Evolutionary conservation across 2,797 vertebrate species (phyloP).

Genomic region (Lindbergichthys nudifrons): DNA sequence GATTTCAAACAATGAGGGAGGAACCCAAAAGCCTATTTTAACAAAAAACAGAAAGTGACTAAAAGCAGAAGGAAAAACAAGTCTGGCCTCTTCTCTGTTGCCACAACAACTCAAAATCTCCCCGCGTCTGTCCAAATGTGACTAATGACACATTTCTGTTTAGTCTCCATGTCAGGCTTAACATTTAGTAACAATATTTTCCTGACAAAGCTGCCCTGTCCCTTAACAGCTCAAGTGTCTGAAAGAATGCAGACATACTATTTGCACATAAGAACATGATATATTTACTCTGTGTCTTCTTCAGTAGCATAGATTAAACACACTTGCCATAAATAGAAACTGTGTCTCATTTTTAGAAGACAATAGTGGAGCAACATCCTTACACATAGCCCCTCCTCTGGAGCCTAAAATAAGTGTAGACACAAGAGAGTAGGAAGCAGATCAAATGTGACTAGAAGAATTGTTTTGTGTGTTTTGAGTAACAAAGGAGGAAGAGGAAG

Average conservation of each 20-base stretch:
- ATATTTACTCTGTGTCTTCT: slow-evolving; percentile 19
- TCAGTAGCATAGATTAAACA: slow-evolving; percentile 18
- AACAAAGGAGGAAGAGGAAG: slow-evolving; percentile 33
- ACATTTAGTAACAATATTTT: slow-evolving; percentile 14
- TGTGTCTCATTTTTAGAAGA: slow-evolving; percentile 38
- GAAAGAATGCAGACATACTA: slow-evolving; percentile 23
- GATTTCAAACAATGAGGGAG: slow-evolving; percentile 68
- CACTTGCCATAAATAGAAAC: slow-evolving; percentile 34
- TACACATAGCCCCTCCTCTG: slow-evolving; percentile 52
- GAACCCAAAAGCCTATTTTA: slow-evolving; percentile 32
- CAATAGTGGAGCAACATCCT: slow-evolving; percentile 33
- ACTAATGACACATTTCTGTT: slow-evolving; percentile 27
- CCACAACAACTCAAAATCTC: slow-evolving; percentile 15
- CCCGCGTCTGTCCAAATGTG: slow-evolving; percentile 11
- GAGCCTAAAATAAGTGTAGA: slow-evolving; percentile 44
- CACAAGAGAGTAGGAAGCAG: slow-evolving; percentile 33
- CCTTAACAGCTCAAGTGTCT: slow-evolving; percentile 12
- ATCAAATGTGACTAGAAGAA: slow-evolving; percentile 20
- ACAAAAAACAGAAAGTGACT: slow-evolving; percentile 36
- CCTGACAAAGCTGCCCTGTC: not conserved
- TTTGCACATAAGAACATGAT: not conserved
- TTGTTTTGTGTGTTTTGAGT: not conserved
- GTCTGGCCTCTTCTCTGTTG: slow-evolving; percentile 8
- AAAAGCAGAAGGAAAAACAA: slow-evolving; percentile 39
- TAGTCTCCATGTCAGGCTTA: slow-evolving; percentile 5